Evolutionary conservation across 2,797 vertebrate genomes (phyloP), one percentile per base, ranked within the genome.

Genomic region (Serranus cabrilla): DNA sequence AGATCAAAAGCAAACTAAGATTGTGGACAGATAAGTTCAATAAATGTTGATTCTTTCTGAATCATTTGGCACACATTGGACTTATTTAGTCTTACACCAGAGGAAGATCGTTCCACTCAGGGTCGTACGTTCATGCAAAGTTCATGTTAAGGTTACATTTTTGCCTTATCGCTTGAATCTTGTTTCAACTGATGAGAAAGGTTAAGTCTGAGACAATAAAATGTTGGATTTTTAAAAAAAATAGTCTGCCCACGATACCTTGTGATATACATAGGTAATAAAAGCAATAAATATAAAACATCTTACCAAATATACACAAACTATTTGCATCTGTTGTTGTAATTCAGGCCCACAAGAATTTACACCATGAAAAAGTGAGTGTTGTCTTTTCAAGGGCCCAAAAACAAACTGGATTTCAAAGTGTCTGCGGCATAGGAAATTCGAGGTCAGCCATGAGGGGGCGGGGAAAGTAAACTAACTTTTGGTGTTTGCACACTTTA

Each of bases 111-210:
- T 82, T 71, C 83, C 84, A 54, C 77, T 58, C 45, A 1, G 85
- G 94, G 93, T 94, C 91, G 89, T 47, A 68, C 82, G 82, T 91
- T 92, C 85, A 82, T 13, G 37, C 87, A 91, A 82, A 87, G 95
- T 95, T 96, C 95, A 95, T 23, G 57, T 77, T 76, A 57, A 87
- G 94, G 94, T 94, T 92, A 94, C 88, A 94, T 93, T 91, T 89
- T 91, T 93, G 67, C 70, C 87, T 93, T 94, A 94, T 94, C 94
- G 91, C 79, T 39, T 84, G 76, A 92, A 95, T 94, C 92, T 94
- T 89, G 91, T 89, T 86, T 89, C 78, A 85, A 64, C 80, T 83
- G 80, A 93, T 91, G 90, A 85, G 88, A 82, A 71, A 91, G 84
- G 89, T 90, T 84, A 85, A 88, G 74, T 85, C 87, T 47, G 61